Evolutionary conservation across 2,888 invertebrate genomes (phyloP).

Genomic region (Synergus japonicus): DNA sequence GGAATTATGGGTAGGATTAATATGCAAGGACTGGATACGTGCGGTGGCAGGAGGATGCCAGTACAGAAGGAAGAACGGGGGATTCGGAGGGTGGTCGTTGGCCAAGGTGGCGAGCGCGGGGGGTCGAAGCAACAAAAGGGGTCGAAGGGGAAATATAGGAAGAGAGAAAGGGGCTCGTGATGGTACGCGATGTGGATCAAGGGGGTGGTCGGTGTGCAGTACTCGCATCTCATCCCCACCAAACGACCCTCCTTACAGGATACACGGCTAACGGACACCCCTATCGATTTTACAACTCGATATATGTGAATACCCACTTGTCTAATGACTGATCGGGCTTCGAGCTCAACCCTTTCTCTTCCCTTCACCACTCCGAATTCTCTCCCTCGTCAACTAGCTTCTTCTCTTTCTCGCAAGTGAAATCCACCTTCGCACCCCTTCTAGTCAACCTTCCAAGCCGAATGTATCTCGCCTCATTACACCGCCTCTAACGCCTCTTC

Average conservation of each 20-base stretch:
- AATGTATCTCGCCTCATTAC: constrained; percentile 73
- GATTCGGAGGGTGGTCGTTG: constrained; percentile 59
- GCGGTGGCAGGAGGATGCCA: constrained; percentile 71
- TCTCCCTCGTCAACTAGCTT: constrained; percentile 46
- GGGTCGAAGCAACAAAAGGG: constrained; percentile 76
- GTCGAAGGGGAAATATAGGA: constrained; percentile 73
- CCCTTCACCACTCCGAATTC: constrained; percentile 49
- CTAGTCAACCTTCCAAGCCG: constrained; percentile 46
- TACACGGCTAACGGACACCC: constrained; percentile 77
- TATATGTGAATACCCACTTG: constrained; percentile 77
- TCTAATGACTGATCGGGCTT: constrained; percentile 78
- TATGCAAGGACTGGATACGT: constrained; percentile 78
- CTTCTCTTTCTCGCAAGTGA: constrained; percentile 10
- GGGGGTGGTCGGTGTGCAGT: constrained; percentile 56
- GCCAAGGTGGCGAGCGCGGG: constrained; percentile 61
- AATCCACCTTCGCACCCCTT: constrained; percentile 6
- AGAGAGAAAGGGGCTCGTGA: constrained; percentile 55
- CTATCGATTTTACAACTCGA: constrained; percentile 78
- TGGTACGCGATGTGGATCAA: constrained; percentile 60
- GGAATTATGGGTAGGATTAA: constrained; percentile 78
- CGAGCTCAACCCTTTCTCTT: constrained; percentile 73
- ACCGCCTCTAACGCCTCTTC: constrained; percentile 65
- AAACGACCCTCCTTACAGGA: constrained; percentile 72
- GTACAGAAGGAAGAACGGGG: constrained; percentile 57
- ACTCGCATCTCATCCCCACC: constrained; percentile 73